Conservation (phyloP, 2,888 invertebrate species). For the Amblyteles armatorius region DNA sequence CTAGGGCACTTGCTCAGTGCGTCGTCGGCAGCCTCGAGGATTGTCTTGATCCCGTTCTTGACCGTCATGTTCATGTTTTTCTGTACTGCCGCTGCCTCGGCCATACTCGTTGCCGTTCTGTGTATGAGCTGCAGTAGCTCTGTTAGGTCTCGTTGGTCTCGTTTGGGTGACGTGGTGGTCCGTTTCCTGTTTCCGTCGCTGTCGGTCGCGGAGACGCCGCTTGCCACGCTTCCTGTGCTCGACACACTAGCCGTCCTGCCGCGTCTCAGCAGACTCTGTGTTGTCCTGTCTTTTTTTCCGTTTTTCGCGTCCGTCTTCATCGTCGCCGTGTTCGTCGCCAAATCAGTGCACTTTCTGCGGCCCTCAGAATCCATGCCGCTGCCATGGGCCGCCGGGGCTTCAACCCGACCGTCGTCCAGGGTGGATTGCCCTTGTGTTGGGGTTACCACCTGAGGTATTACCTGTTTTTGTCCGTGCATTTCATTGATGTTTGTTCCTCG, state of each 20-base stretch:
- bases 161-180: background rate
- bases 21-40: background rate
- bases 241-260: conserved; percentile 16
- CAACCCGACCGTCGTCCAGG: background rate
- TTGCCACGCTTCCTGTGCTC: conserved; percentile 46
- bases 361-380: too few relatives aligned
- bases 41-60: conserved; percentile 15
- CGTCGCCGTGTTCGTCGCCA: too few relatives aligned
- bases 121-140: conserved; percentile 50
- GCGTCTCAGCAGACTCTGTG: too few relatives aligned
- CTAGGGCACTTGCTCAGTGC: background rate
- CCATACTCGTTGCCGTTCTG: conserved; percentile 56
- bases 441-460: conserved; percentile 3
- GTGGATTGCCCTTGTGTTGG: conserved; percentile 1
- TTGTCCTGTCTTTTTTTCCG: too few relatives aligned
- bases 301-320: too few relatives aligned
- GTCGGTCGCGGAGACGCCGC: conserved; percentile 17
- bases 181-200: background rate
- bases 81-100: conserved; percentile 14
- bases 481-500: too few relatives aligned
- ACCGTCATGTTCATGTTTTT: conserved; percentile 48
- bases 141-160: background rate
- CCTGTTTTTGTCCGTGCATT: too few relatives aligned
- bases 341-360: too few relatives aligned
- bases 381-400: conserved; percentile 32